Evolutionary conservation across 2,888 invertebrate genomes (phyloP).

Genomic region (Meiosimyza platycephala): DNA sequence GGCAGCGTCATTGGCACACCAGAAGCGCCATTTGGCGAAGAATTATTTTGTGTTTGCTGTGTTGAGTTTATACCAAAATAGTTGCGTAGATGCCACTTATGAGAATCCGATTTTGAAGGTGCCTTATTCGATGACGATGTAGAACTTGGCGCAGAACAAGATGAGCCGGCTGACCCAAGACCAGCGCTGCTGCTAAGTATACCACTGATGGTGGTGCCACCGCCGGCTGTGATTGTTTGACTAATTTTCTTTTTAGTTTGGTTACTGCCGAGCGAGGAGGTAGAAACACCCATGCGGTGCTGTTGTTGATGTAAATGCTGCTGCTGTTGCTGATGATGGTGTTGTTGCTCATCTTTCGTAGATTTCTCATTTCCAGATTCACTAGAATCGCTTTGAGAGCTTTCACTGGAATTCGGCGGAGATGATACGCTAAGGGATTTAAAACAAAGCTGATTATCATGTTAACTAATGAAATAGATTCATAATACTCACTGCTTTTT

Average conservation of each 20-base stretch:
- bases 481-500: conserved; percentile 59
- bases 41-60: conserved; percentile 52
- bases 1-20: conserved; percentile 59
- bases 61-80: conserved; percentile 58
- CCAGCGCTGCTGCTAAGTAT: conserved; percentile 48
- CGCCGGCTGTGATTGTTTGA: conserved; percentile 55
- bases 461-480: too few species aligned
- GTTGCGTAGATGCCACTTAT: conserved; percentile 60
- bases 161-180: conserved; percentile 44
- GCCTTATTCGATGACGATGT: conserved; percentile 60
- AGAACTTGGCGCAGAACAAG: conserved; percentile 47
- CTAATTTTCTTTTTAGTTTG: conserved; percentile 48
- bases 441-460: not conserved
- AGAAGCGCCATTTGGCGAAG: conserved; percentile 53
- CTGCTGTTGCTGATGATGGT: conserved; percentile 43
- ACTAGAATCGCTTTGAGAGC: conserved; percentile 64
- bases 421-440: conserved; percentile 46
- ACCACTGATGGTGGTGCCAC: conserved; percentile 55
- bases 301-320: conserved; percentile 42
- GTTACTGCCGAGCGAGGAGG: conserved; percentile 34
- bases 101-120: conserved; percentile 61
- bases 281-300: conserved; percentile 30
- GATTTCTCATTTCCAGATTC: conserved; percentile 65
- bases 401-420: conserved; percentile 71
- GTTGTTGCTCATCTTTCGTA: conserved; percentile 56